phyloP scores from a whole-genome alignment of 2,888 invertebrate genomes.

The Acronicta alni region DNA sequence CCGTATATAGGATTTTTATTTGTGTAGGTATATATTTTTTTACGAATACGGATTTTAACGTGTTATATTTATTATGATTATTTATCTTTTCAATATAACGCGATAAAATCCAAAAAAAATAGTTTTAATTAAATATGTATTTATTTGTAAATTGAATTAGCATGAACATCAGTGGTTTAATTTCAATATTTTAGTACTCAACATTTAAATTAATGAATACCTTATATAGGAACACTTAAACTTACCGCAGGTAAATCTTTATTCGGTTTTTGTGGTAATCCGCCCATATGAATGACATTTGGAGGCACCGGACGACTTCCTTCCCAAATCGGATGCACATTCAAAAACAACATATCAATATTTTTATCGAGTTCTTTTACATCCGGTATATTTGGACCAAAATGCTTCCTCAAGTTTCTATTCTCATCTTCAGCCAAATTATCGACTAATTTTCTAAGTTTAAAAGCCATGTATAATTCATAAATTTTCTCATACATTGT shows the following conservation, averaged over 20 bases:
- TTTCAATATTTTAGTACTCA: no score
- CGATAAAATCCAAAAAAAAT: no score
- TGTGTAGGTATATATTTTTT: no score
- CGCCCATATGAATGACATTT: constrained; percentile 75
- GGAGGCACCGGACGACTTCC: constrained; percentile 75
- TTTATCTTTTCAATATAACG: no score
- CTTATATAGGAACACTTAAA: not conserved
- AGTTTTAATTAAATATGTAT: no score
- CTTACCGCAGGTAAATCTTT: constrained; percentile 37
- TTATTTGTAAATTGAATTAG: no score
- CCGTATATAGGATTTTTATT: no score
- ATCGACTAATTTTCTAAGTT: constrained; percentile 21
- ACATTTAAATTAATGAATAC: no score
- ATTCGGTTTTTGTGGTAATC: constrained; percentile 49
- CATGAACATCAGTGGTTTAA: no score
- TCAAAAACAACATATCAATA: constrained; percentile 76
- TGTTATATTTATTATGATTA: no score
- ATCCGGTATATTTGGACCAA: constrained; percentile 59
- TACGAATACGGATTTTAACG: no score
- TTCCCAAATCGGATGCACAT: constrained; percentile 73
- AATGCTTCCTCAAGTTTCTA: constrained; percentile 46
- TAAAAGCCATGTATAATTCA: constrained; percentile 43
- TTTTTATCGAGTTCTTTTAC: constrained; percentile 58
- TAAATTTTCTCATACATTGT: constrained; percentile 62
- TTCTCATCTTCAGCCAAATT: constrained; percentile 45